phyloP scores from a whole-genome alignment of 2,888 invertebrate species.

The Mechanitis mazaeus region DNA sequence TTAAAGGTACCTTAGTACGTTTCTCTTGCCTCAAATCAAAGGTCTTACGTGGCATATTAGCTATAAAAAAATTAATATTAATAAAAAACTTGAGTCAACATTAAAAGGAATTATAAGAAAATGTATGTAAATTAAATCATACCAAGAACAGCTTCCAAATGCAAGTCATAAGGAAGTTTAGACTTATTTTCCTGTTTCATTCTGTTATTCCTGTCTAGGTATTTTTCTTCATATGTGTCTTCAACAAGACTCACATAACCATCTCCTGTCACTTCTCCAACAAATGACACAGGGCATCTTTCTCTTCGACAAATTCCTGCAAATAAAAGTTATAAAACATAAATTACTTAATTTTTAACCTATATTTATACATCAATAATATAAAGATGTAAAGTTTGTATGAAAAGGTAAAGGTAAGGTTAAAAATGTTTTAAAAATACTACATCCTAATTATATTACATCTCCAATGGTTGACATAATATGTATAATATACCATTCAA shows the following conservation, averaged over 20 bases:
- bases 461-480: too few species aligned
- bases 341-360: not conserved
- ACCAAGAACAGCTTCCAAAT: constrained; percentile 92
- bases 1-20: constrained; percentile 67
- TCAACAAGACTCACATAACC: constrained; percentile 85
- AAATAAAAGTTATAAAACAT: constrained; percentile 6
- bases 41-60: constrained; percentile 74
- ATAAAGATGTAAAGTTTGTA: not conserved
- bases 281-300: constrained; percentile 93
- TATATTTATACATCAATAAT: not conserved
- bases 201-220: constrained; percentile 54
- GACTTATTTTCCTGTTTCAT: constrained; percentile 52
- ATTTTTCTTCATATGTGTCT: constrained; percentile 66
- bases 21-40: constrained; percentile 78
- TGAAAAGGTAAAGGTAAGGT: not conserved
- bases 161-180: constrained; percentile 88
- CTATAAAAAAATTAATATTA: constrained; percentile 39
- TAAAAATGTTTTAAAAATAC: too few species aligned
- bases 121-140: constrained; percentile 32
- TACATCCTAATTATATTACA: too few species aligned
- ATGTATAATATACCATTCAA: too few species aligned
- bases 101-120: too few species aligned
- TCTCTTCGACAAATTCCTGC: constrained; percentile 87
- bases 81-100: not conserved
- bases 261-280: constrained; percentile 93